Evolutionary conservation across 2,797 vertebrate genomes (phyloP), one percentile per base, ranked within the genome.

Genomic region (Tokudaia tokunoshimensis): DNA sequence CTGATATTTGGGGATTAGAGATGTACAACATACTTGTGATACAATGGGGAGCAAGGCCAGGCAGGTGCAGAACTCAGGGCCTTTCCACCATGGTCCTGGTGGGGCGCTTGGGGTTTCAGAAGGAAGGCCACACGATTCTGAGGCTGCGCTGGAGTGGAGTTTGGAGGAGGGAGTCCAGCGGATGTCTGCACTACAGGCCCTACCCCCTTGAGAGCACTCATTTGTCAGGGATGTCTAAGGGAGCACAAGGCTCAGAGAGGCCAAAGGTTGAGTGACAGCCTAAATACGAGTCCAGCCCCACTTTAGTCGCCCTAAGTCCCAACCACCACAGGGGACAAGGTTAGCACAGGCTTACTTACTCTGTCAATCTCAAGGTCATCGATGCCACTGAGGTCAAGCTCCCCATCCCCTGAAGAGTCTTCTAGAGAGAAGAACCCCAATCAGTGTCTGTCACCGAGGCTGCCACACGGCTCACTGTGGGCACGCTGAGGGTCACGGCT

Each of bases 371-470:
- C 99, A 0, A 96, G 98, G 98, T 99, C 99, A 0, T 99, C 99
- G 0, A 99, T 99, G 92, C 99, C 99, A 3, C 98, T 99, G 98
- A 99, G 99, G 98, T 99, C 99, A 97, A 99, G 98, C 95, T 99
- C 99, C 0, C 99, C 99, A 0, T 99, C 99, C 94, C 99, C 99
- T 0, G 97, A 97, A 9, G 97, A 97, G 31, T 97, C 99, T 97
- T 98, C 99, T 99, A 98, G 34, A 91, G 67, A 91, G 94, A 98
- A 97, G 86, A 88, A 94, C 87, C 87, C 26, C 31, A 76, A 8
- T 57, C 97, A 47, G 94, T 79, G 88, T 97, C 65, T 79, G 88
- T 97, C 65, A 81, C 89, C 97, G 70, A 72, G 70, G 2, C 26
- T 11, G 26, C 31, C 26, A 47, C 1, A 12, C 22, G 6, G 12